These are phyloP conservation scores for Tonatia bakeri DNA, from an alignment of 2,113 vertebrate genomes.

Conservation along the genomic window DNA sequence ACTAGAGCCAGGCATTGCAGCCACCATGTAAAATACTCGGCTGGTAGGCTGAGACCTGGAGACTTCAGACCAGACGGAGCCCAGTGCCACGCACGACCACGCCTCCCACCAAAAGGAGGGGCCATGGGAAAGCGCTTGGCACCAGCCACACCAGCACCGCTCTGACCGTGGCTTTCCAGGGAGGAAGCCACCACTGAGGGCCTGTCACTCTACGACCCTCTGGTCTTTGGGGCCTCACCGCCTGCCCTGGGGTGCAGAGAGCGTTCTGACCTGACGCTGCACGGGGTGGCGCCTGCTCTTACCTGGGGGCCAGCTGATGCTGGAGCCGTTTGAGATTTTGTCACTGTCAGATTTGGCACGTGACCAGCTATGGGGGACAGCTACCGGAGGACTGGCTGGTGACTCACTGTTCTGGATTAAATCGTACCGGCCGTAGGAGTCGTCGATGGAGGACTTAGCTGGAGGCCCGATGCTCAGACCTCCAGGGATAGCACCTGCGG, in stretches of 20 bases:
- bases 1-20: accelerated
- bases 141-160: accelerated
- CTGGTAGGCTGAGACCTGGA: accelerated
- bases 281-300: neutral
- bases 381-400: conserved; percentile 91
- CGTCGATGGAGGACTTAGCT: conserved; percentile 92
- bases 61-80: accelerated
- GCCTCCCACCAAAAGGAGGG: no score
- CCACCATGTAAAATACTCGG: accelerated
- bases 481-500: conserved; percentile 92
- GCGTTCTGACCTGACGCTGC: accelerated
- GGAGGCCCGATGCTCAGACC: conserved; percentile 91
- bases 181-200: neutral
- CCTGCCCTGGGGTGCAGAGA: accelerated
- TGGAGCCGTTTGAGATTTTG: conserved; percentile 96
- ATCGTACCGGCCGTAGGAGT: conserved; percentile 95
- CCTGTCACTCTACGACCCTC: neutral
- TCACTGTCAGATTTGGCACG: conserved; percentile 95
- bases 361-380: conserved; percentile 95
- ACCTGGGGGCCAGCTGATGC: conserved; percentile 99
- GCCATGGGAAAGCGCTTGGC: neutral
- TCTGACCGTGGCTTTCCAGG: accelerated
- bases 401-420: conserved; percentile 93
- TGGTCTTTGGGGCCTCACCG: accelerated
- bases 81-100: accelerated